Base-by-base conservation (phyloP, 2,888 invertebrate species). In the Rhagonycha lutea region DNA sequence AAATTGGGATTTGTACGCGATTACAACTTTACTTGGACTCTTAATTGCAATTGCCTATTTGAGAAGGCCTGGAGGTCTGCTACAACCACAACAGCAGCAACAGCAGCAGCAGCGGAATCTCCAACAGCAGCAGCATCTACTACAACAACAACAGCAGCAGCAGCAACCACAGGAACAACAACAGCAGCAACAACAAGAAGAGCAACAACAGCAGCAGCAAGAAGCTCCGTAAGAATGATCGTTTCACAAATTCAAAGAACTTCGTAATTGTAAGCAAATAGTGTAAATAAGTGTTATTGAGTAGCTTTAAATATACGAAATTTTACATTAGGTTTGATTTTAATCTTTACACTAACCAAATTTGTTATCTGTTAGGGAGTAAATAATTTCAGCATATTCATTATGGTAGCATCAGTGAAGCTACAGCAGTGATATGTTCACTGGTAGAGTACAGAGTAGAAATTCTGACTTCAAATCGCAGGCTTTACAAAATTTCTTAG, bases 1-100 rank as follows among this genome's bases (percentile, higher is more conserved):
- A 60, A 96, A 98, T 88, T 98, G 98, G 98, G 98, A 98, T 89
- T 90, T 98, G 71, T 98, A 96, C 89, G 90, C 97, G 83, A 95
- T 98, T 82, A 95, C 96, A 23, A 89, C 93, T 67, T 89, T 98
- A 28, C 92, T 95, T 7, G 92, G 95, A 12, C 89, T 96, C n/a
- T 89, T 98, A 68, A 96, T 95, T 28, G 89, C 94, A 12, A 92
- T 97, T 69, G 91, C 97, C 81, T 96, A 96, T 87, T 92, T 95
- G 82, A 90, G 96, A 74, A 90, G 96, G 82, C 93, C 92, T 5
- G 89, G 87, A 77, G 70, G 70, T 60, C 69, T 68, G 61, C 14
- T 77, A 60, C 76, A 72, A 60, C 65, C 28, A 26, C 73, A 68
- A 60, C 72, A 69, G 62, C 74, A 7, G 26, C 74, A 23, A 70